Base-by-base conservation (phyloP, 2,797 vertebrate genomes). In the Tapera naevia region DNA sequence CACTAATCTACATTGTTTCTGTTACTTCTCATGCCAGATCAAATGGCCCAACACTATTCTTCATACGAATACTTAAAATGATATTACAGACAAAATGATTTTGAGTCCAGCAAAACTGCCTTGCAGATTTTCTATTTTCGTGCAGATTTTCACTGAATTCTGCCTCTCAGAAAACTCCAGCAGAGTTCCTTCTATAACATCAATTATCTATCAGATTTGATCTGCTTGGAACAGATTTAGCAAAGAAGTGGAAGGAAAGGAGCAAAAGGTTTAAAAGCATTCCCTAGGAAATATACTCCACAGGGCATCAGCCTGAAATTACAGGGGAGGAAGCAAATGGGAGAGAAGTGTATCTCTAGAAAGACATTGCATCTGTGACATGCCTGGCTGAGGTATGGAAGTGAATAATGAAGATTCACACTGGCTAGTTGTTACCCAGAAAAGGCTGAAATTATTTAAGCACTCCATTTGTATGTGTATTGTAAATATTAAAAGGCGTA, bases 221-320 rank as follows among this genome's bases (percentile, higher is more conserved):
- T 96, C 93, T 93, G 67, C 92, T 91, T 92, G 91, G 82, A 95
- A 78, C 51, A 89, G 92, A 88, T 93, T 88, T 78, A 94, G 93
- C 82, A 94, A 95, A 86, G 85, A 87, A 89, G 30, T 53, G 48
- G 39, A 91, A 93, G 56, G 46, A 91, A 54, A 94, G 72, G 43
- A 88, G 79, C 32, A 65, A 83, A 95, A 92, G 72, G 57, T 84
- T 95, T 89, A 71, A 96, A 96, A 96, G 84, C 41, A 32, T 74
- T 87, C 80, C 70, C 81, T 60, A 17, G 73, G 79, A 95, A 92
- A 89, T 75, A 50, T 11, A 33, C 48, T 86, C 56, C 64, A 75
- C 45, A 54, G 75, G 51, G 51, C 62, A 84, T 41, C 67, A 67
- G 33, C 57, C 58, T 80, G 90, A 94, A 97, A 97, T 96, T 96